Conservation (phyloP, 2,797 vertebrate species). For the Melopsittacus undulatus region DNA sequence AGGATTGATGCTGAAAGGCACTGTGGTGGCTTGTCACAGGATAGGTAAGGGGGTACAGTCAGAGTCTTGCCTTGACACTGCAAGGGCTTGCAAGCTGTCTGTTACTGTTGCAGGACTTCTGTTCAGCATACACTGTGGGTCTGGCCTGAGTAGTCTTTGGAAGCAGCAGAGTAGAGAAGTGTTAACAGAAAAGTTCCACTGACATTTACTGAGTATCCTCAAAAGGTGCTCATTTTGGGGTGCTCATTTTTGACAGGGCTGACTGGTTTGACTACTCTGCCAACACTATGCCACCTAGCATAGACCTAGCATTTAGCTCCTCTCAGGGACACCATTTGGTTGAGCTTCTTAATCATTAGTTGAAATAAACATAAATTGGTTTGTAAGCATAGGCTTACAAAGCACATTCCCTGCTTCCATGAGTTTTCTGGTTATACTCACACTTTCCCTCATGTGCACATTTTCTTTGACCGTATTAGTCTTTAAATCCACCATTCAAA, state of each 20-base stretch:
- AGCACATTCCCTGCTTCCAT: background rate
- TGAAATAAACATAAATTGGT: background rate
- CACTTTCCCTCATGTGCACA: background rate
- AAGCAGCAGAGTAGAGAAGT: background rate
- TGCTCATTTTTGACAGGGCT: background rate
- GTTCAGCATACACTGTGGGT: too few species aligned
- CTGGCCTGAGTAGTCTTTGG: background rate
- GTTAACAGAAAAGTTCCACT: background rate
- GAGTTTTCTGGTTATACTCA: background rate
- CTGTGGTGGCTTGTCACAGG: background rate
- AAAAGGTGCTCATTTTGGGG: background rate
- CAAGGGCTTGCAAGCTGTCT: background rate
- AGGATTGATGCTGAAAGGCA: background rate
- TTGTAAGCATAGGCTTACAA: background rate
- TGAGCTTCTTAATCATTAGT: background rate
- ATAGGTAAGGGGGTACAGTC: background rate
- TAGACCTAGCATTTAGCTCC: background rate
- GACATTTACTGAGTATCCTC: background rate
- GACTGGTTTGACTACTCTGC: background rate
- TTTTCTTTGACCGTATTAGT: background rate
- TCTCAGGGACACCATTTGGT: background rate
- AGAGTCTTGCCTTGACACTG: accelerated
- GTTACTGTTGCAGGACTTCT: background rate
- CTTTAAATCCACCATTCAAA: background rate
- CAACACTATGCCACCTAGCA: background rate